Conservation (phyloP, 2,113 vertebrate species). For the Galemys pyrenaicus region DNA sequence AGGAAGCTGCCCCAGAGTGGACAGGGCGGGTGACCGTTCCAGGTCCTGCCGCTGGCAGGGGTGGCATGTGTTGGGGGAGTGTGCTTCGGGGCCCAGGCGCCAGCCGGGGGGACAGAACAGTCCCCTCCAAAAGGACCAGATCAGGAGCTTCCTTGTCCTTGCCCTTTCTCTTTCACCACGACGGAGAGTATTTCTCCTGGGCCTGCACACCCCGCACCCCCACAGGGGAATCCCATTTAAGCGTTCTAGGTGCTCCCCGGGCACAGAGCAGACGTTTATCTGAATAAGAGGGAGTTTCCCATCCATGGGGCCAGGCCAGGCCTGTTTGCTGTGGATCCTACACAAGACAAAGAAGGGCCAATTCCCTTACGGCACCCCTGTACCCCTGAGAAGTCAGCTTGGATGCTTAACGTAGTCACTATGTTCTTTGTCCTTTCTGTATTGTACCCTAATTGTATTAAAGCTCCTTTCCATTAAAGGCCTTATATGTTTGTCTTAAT, state of each 20-base stretch:
- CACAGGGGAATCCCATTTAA: not conserved
- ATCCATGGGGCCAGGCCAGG: not conserved
- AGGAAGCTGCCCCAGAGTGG: not conserved
- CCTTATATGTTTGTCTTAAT: no score
- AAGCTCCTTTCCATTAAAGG: no score
- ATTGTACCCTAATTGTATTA: no score
- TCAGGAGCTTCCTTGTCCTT: not conserved
- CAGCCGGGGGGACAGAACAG: not conserved
- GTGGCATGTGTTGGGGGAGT: not conserved
- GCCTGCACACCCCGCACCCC: not conserved
- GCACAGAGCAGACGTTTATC: not conserved
- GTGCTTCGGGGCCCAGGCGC: not conserved
- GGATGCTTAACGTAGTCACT: no score
- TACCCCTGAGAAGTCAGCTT: not conserved
- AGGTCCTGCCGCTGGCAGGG: not conserved
- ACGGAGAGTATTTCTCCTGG: not conserved
- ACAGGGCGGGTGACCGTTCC: not conserved
- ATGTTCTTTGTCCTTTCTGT: no score
- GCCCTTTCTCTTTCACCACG: not conserved
- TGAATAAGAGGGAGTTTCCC: not conserved
- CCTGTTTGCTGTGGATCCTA: not conserved
- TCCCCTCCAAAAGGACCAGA: not conserved
- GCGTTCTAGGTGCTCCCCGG: not conserved
- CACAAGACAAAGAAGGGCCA: not conserved
- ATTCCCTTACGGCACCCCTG: not conserved